Conservation (phyloP, 2,888 invertebrate species). For the Agriopis marginaria region DNA sequence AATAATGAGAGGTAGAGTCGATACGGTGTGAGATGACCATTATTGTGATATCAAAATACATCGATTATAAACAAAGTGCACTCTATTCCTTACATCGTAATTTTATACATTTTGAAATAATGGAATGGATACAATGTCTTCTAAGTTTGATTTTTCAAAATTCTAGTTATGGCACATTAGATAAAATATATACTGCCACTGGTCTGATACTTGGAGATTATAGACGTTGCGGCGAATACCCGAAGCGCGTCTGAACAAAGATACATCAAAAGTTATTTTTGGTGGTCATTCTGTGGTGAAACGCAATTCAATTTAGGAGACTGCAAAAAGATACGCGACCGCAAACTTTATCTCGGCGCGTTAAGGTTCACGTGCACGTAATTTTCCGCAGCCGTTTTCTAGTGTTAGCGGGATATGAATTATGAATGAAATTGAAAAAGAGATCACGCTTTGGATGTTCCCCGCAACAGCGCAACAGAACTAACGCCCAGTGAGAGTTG, state of each 20-base stretch:
- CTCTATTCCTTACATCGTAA: conserved; percentile 32
- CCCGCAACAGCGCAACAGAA: too few species aligned
- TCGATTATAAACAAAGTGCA: conserved; percentile 36
- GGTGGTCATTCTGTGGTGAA: too few species aligned
- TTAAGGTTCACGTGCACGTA: too few species aligned
- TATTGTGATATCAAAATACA: conserved; percentile 41
- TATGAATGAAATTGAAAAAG: not conserved
- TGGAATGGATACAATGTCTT: conserved; percentile 30
- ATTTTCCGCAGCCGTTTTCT: too few species aligned
- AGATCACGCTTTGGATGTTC: too few species aligned
- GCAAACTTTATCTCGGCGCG: too few species aligned
- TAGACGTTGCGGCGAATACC: not conserved
- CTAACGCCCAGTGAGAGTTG: too few species aligned
- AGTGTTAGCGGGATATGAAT: not conserved
- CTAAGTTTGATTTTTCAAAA: conserved; percentile 3
- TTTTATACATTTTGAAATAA: conserved; percentile 25
- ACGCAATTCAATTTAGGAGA: too few species aligned
- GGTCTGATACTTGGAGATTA: not conserved
- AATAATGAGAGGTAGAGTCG: not conserved
- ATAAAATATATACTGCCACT: not conserved
- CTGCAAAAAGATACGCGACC: too few species aligned
- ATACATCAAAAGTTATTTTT: not conserved
- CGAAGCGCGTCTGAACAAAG: not conserved
- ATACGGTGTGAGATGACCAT: conserved; percentile 7
- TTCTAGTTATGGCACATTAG: conserved; percentile 6